Base-by-base conservation (phyloP, 2,113 vertebrate genomes). In the Crotophaga sulcirostris region DNA sequence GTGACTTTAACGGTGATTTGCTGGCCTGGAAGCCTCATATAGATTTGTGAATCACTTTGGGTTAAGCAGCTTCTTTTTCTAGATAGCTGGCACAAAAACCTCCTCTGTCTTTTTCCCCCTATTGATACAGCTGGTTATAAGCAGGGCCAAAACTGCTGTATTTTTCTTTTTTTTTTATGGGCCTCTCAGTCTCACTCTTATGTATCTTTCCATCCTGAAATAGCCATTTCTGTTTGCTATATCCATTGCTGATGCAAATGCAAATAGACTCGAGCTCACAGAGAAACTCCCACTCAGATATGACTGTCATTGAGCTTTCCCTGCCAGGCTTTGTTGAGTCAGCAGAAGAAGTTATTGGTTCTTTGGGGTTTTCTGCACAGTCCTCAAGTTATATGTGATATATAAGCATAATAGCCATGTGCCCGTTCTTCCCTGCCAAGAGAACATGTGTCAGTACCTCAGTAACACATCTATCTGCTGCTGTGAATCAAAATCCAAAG, bases 11-110 rank as follows among this genome's bases (percentile, higher is more conserved):
- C 99, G 0, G 99, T 99, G 72, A 98, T 99, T 93, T 99, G 99
- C 95, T 99, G 99, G 99, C 99, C 99, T 26, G 99, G 99, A 95
- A 99, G 99, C 97, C 98, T 99, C 68, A 97, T 98, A 17, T 98
- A 98, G 96, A 76, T 55, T 55, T 92, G 66, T 14, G 40, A 87
- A 79, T 74, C 34, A 9, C 31, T 94, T 91, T 0, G 6, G 82
- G 83, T 97, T 56, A 67, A 85, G 47, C 80, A 79, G 79, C 19
- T 10, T 95, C 84, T 68, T 79, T 84, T 93, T 92, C 83, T 77
- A 91, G 77, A 56, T 64, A 96, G 95, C 83, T 91, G 94, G 87
- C 97, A 94, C 73, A 93, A 97, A 91, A 73, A 19, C 31, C 54
- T 95, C 87, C 34, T 87, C 73, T 90, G 3, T 49, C 38, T 82